Evolutionary conservation across 1,140 invertebrate species (phyloP), one percentile per base, ranked within the genome.

Genomic region (Aporrectodea caliginosa): DNA sequence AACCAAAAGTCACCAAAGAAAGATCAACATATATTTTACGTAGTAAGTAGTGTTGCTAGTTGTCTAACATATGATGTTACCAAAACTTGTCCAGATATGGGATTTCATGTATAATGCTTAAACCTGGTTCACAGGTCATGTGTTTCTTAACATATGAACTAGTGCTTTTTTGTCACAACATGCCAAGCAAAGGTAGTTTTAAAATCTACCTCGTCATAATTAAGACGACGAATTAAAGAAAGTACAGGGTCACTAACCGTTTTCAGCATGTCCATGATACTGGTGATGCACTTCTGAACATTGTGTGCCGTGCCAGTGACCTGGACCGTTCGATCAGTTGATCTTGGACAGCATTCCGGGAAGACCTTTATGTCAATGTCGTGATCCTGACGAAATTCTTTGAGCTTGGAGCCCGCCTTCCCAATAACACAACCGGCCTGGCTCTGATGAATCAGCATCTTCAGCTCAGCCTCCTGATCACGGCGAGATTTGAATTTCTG

Each of bases 361-460:
- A 96, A 98, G 68, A 99, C 97, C 90, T 98, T 98, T 87, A 99
- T 94, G 69, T 94, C 92, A 43, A 95, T 93, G 34, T 94, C 94
- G 82, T 96, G 97, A 92, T 95, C 94, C 95, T 97, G 90, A 77
- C 97, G 91, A 30, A 99, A 92, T 89, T 99, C 96, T 90, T 98
- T 99, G 87, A 99, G 98, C 90, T 98, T 98, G 82, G 93, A 91
- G 69, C 97, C 97, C 81, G 92, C 94, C 88, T 97, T 96, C 69
- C 97, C 97, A 88, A 99, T 99, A 85, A 99, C 94, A 87, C 96
- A 98, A 75, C 97, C 97, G 78, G 97, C 97, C 88, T 98, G 93
- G 84, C 95, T 98, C 89, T 99, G 96, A 88, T 99, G 97, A 31
- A 99, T 95, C 82, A 99, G 90, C 89, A 98, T 92, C 82, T 97